Conservation (phyloP, 2,113 vertebrate genomes). For the Lepus timidus region DNA sequence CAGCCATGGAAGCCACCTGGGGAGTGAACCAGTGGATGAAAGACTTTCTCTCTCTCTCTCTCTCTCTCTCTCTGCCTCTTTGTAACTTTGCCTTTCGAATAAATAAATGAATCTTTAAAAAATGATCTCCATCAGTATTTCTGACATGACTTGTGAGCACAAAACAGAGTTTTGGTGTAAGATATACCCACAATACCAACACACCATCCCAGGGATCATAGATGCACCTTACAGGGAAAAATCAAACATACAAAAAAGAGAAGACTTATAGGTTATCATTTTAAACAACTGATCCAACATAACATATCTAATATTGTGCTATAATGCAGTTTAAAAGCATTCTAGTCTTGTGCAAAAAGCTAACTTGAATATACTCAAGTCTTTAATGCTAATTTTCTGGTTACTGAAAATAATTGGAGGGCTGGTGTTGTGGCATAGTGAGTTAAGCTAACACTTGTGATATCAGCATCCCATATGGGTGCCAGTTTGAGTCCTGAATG, state of each 20-base stretch:
- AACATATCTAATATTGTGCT: not conserved
- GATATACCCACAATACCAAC: not conserved
- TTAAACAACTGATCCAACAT: not conserved
- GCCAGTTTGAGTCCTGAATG: no score
- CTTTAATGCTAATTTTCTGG: not conserved
- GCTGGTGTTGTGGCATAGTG: no score
- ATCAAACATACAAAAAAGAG: not conserved
- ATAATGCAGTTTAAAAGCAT: not conserved
- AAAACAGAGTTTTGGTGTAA: not conserved
- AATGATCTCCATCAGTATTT: not conserved
- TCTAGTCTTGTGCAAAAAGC: not conserved
- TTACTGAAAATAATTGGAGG: not conserved
- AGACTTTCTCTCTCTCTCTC: no score
- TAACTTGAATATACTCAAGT: not conserved
- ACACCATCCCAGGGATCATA: not conserved
- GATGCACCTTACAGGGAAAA: not conserved
- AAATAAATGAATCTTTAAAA: no score
- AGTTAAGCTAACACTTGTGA: no score
- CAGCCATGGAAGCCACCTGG: no score
- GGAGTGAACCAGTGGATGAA: no score
- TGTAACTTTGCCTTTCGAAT: no score
- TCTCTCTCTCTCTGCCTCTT: no score
- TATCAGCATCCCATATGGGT: no score
- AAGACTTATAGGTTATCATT: not conserved
- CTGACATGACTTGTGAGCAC: not conserved